A percentile compares a stretch with the other conserved stretches of the same genome.
Conservation (phyloP, 2,888 invertebrate species). For the Drosophila histrio region DNA sequence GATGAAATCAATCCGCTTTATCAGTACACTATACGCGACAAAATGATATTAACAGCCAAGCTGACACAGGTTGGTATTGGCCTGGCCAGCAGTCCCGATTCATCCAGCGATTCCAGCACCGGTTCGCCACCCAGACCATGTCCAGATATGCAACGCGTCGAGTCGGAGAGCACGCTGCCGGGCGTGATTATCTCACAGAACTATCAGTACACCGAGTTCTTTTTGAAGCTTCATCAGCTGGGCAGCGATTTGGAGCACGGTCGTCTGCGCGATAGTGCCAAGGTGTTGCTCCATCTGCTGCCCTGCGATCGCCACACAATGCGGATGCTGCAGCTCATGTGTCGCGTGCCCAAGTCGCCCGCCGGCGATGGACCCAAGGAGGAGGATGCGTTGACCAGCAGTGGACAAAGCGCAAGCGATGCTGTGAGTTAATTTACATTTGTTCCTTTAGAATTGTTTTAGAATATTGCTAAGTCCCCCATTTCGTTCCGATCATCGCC, state of each 20-base stretch:
- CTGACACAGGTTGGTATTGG: constrained; percentile 89
- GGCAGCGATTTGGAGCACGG: constrained; percentile 93
- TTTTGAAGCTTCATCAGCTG: constrained; percentile 93
- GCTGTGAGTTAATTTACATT: constrained; percentile 64
- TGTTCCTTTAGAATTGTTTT: too few species aligned
- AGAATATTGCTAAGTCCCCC: too few species aligned
- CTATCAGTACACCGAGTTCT: constrained; percentile 90
- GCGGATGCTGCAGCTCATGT: constrained; percentile 83
- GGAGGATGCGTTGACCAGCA: constrained; percentile 39
- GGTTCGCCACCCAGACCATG: constrained; percentile 95
- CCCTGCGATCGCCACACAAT: constrained; percentile 85
- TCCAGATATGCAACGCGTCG: constrained; percentile 89
- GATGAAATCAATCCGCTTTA: constrained; percentile 95
- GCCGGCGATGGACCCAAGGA: constrained; percentile 49
- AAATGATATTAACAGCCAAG: constrained; percentile 93
- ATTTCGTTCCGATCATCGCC: too few species aligned
- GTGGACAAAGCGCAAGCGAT: constrained; percentile 54
- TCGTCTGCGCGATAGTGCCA: constrained; percentile 90
- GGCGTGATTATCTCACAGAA: constrained; percentile 96
- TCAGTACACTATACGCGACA: constrained; percentile 88
- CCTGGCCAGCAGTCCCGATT: constrained; percentile 93
- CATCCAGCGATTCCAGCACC: constrained; percentile 97
- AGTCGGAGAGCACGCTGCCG: constrained; percentile 95
- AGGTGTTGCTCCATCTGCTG: constrained; percentile 81
- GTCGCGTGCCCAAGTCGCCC: constrained; percentile 70